Conservation (phyloP, 1,140 invertebrate species). For the Trichomalopsis sarcophagae region DNA sequence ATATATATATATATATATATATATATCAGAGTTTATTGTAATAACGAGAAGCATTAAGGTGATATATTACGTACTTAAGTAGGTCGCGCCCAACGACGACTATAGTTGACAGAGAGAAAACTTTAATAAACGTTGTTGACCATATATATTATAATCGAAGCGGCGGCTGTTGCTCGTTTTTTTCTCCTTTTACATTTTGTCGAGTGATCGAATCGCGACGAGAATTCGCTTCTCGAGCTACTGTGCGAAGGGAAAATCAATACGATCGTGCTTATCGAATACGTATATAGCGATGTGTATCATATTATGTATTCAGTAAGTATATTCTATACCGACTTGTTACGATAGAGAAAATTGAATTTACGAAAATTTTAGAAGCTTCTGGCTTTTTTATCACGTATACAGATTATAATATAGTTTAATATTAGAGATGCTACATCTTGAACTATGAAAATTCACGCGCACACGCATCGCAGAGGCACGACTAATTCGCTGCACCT, state of each 20-base stretch:
- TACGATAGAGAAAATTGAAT: background rate
- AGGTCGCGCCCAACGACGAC: background rate
- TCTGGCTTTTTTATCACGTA: background rate
- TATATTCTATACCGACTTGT: background rate
- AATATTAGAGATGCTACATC: background rate
- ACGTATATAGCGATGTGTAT: background rate
- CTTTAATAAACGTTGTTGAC: slow-evolving; percentile 4
- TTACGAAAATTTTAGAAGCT: slow-evolving; percentile 8
- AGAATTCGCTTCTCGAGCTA: background rate
- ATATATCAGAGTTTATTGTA: background rate
- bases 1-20: too few species aligned
- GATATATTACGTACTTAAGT: slow-evolving; percentile 28
- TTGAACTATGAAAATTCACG: background rate
- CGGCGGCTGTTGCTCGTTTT: background rate
- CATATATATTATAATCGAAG: slow-evolving; percentile 1
- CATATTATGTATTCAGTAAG: background rate
- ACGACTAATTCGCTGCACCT: background rate
- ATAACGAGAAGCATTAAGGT: slow-evolving; percentile 11
- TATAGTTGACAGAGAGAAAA: background rate
- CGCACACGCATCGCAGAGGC: background rate
- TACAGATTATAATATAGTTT: background rate
- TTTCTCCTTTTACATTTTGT: background rate
- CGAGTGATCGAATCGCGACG: background rate
- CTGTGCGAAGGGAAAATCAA: background rate
- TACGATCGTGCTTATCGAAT: background rate